Conservation (phyloP, 2,797 vertebrate genomes). For the Poeciliopsis turneri region DNA sequence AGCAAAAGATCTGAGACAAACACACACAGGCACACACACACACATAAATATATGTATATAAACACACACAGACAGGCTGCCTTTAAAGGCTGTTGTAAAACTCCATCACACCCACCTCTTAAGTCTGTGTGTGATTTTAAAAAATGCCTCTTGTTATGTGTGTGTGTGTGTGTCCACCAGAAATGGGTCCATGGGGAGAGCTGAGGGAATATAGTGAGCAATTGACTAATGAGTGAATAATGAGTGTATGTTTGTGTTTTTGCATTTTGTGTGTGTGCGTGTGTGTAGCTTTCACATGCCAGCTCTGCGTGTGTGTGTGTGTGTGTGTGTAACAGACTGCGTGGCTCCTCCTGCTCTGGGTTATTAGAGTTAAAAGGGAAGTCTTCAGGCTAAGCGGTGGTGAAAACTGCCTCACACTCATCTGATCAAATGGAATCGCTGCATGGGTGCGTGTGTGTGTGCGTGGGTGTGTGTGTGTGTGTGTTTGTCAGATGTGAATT, state of each 20-base stretch:
- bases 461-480: constrained; percentile 30
- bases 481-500: constrained; percentile 31
- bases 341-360: constrained; percentile 57
- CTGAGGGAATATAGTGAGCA: constrained; percentile 40
- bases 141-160: constrained; percentile 4
- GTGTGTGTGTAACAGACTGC: constrained; percentile 47
- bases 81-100: constrained; percentile 43
- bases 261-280: constrained; percentile 11
- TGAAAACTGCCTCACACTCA: constrained; percentile 58
- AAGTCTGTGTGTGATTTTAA: constrained; percentile 19
- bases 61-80: not conserved
- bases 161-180: constrained; percentile 21
- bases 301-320: constrained; percentile 11
- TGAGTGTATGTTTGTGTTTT: constrained; percentile 51
- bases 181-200: constrained; percentile 41
- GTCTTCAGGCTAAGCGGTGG: constrained; percentile 77
- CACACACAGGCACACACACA: not conserved
- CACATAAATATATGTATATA: constrained; percentile 1
- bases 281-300: not conserved
- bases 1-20: constrained; percentile 28
- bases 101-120: constrained; percentile 46
- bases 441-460: constrained; percentile 20
- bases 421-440: constrained; percentile 71
- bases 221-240: constrained; percentile 63
- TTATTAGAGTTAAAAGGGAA: constrained; percentile 73